Percentiles rank a stretch among this genome's conserved stretches.
Evolutionary conservation across 1,140 invertebrate genomes (phyloP).

Genomic region (Psilanteris sp.): DNA sequence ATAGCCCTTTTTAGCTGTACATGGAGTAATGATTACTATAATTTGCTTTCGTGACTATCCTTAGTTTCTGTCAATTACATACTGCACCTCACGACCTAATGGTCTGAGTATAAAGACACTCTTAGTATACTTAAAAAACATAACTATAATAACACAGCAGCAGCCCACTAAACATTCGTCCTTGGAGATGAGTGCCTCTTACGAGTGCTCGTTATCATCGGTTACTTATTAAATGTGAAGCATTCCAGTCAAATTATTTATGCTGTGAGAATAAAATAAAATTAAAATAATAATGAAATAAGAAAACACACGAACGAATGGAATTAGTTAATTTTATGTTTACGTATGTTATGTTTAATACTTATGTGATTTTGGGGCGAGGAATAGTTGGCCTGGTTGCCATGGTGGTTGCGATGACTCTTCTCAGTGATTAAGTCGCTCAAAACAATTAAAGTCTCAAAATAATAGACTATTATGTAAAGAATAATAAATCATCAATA

Average conservation of each 20-base stretch:
- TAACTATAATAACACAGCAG: slow-evolving; percentile 64
- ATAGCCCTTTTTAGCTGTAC: slow-evolving; percentile 60
- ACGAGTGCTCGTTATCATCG: slow-evolving; percentile 58
- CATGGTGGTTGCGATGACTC: too few species aligned
- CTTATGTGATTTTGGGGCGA: too few species aligned
- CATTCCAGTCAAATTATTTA: slow-evolving; percentile 60
- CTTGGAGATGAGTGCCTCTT: slow-evolving; percentile 60
- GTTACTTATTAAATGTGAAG: slow-evolving; percentile 62
- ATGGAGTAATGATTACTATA: slow-evolving; percentile 62
- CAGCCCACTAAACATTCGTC: slow-evolving; percentile 62
- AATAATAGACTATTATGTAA: too few species aligned
- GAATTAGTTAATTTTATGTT: too few species aligned
- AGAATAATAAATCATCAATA: too few species aligned
- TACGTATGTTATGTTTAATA: too few species aligned
- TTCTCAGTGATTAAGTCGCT: too few species aligned
- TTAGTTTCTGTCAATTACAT: slow-evolving; percentile 65
- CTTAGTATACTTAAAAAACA: slow-evolving; percentile 56
- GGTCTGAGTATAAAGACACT: slow-evolving; percentile 60
- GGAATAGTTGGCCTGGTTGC: too few species aligned
- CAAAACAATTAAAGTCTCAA: too few species aligned
- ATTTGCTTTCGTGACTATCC: slow-evolving; percentile 63
- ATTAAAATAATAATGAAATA: too few species aligned
- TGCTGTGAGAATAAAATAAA: slow-evolving; percentile 49
- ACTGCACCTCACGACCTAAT: slow-evolving; percentile 61
- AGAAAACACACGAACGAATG: too few species aligned